Conservation (phyloP, 2,888 invertebrate species). For the Philhelius pedissequus region DNA sequence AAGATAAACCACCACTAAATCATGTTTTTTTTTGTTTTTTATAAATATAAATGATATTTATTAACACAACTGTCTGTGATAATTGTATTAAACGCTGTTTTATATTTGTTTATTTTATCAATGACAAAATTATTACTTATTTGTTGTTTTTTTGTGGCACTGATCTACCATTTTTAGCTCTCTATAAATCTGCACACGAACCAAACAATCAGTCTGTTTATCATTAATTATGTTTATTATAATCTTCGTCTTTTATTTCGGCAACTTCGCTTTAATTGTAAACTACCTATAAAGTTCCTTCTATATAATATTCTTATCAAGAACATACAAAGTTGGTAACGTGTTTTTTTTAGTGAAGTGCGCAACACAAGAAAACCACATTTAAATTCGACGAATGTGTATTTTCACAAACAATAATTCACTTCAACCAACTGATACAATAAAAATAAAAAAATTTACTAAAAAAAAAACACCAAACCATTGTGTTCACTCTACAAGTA, state of each 20-base stretch:
- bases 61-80: too few relatives aligned
- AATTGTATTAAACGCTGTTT: not conserved
- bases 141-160: not conserved
- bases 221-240: not conserved
- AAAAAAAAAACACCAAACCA: conserved; percentile 5
- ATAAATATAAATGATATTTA: too few relatives aligned
- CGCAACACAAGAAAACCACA: conserved; percentile 1
- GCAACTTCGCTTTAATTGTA: not conserved
- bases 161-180: not conserved
- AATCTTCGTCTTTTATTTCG: not conserved
- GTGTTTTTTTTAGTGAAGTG: conserved; percentile 26
- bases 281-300: too few relatives aligned
- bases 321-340: not conserved
- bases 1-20: too few relatives aligned
- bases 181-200: conserved; percentile 3
- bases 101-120: not conserved
- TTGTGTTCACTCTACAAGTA: not conserved
- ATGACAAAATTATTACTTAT: not conserved
- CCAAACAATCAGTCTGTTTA: not conserved
- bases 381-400: not conserved
- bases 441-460: not conserved
- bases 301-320: conserved; percentile 24
- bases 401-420: not conserved
- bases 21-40: too few relatives aligned
- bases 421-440: not conserved